Base-by-base conservation (phyloP, 1,140 invertebrate genomes). In the Drosophila suzukii region DNA sequence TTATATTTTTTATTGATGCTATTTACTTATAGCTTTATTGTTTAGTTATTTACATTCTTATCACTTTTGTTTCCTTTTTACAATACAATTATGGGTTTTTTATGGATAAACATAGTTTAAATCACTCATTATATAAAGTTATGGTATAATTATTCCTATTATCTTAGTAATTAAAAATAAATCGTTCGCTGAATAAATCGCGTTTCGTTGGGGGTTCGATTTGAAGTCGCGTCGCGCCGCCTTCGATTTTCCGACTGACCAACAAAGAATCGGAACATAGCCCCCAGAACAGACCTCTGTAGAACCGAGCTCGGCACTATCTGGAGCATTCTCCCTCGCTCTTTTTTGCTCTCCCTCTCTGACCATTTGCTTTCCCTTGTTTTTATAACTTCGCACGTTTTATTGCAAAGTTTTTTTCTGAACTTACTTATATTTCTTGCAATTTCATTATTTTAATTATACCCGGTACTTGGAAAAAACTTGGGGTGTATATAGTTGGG, bases 181-280 rank as follows among this genome's bases (percentile, higher is more conserved):
- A 20, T 55, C 15, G 24, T 54, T 53, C n/a, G 20, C 30, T 20
- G 7, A 15, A 15, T 10, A 1, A n/a, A 17, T 15, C 13, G 32
- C 32, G 20, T 38, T 70, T 71, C 43, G 63, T 17, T 56, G 32
- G 17, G 10, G 10, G 12, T 43, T 59, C 27, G 60, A 34, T 67
- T 30, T 51, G 11, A 66, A 51, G 67, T 41, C 67, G 51, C 51
- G 67, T 30, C 51, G 65, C 65, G 17, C 27, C 36, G 65, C 51
- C 66, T 41, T 56, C 65, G 65, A 71, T 71, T 71, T 70, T 71
- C 66, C 67, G 30, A 71, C 67, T 71, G 67, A 71, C 67, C 51
- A 47, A 71, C 67, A 71, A 71, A 71, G 67, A 67, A 61, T 63
- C 61, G 39, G 39, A 68, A 15, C 51, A 32, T 27, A 67, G 41